Percentiles rank a stretch among this genome's conserved stretches.
Evolutionary conservation across 2,888 invertebrate species (phyloP).

Genomic region (Agapostemon virescens): DNA sequence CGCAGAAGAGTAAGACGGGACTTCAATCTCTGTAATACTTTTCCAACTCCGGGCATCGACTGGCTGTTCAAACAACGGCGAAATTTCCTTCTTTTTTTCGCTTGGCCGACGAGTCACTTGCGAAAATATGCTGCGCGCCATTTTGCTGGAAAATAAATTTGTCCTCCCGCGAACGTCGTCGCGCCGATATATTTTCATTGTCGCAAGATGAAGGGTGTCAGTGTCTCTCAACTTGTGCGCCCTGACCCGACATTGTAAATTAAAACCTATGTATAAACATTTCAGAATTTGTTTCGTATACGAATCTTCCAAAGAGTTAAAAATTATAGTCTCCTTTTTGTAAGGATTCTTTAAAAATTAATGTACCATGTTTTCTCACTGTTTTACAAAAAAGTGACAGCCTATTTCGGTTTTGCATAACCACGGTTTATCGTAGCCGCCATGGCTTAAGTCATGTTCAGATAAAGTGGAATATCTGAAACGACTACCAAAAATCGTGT

Average conservation of each 20-base stretch:
- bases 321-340: no score
- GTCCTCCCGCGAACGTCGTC: background rate
- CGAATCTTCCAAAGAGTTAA: no score
- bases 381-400: no score
- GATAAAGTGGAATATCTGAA: no score
- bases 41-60: conserved; percentile 23
- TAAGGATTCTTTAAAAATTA: no score
- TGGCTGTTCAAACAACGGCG: conserved; percentile 17
- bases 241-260: background rate
- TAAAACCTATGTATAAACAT: no score
- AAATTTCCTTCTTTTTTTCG: conserved; percentile 3
- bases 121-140: background rate
- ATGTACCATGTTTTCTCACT: no score
- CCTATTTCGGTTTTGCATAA: no score
- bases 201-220: background rate
- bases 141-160: background rate
- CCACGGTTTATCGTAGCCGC: no score
- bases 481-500: no score
- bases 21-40: conserved; percentile 51
- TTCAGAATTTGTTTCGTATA: no score
- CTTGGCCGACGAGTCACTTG: background rate
- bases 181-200: background rate
- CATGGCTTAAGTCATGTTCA: no score
- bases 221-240: background rate
- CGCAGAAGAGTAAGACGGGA: conserved; percentile 26